These are phyloP conservation scores for Xiphophorus maculatus DNA, from an alignment of 2,113 vertebrate genomes.

Conservation along the genomic window DNA sequence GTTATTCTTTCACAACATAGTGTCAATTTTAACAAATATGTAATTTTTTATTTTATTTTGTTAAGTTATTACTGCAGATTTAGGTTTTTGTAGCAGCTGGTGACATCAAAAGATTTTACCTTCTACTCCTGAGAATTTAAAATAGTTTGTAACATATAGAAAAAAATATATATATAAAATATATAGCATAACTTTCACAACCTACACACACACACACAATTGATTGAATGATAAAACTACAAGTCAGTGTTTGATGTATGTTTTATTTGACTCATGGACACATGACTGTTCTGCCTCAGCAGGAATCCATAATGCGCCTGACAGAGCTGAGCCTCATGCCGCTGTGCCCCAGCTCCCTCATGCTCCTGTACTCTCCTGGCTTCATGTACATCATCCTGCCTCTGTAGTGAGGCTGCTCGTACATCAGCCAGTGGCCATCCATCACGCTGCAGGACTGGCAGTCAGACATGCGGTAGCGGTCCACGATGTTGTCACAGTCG, in stretches of 20 bases:
- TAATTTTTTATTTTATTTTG: too few relatives aligned
- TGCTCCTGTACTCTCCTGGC: slow-evolving; percentile 64
- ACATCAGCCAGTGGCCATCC: background rate
- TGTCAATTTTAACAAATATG: too few relatives aligned
- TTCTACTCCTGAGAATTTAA: background rate
- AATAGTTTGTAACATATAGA: background rate
- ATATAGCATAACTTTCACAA: background rate
- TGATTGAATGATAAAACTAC: background rate
- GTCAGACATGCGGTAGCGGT: background rate
- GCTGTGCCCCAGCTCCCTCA: slow-evolving; percentile 51
- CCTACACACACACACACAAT: too few relatives aligned
- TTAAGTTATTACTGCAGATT: too few relatives aligned
- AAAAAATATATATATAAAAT: background rate
- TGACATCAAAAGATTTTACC: background rate
- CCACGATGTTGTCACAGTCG: slow-evolving; percentile 35
- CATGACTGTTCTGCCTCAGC: slow-evolving; percentile 34
- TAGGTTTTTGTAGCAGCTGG: background rate
- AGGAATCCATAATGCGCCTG: slow-evolving; percentile 65
- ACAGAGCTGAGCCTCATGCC: slow-evolving; percentile 57
- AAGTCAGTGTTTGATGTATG: background rate
- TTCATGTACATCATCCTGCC: slow-evolving; percentile 68
- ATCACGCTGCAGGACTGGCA: background rate
- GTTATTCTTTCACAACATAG: too few relatives aligned
- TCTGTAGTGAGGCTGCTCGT: slow-evolving; percentile 37
- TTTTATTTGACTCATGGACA: slow-evolving; percentile 39